Base-by-base conservation (phyloP, 37 sponge, comb jelly and placozoan genomes). In the Oopsacas minuta region DNA sequence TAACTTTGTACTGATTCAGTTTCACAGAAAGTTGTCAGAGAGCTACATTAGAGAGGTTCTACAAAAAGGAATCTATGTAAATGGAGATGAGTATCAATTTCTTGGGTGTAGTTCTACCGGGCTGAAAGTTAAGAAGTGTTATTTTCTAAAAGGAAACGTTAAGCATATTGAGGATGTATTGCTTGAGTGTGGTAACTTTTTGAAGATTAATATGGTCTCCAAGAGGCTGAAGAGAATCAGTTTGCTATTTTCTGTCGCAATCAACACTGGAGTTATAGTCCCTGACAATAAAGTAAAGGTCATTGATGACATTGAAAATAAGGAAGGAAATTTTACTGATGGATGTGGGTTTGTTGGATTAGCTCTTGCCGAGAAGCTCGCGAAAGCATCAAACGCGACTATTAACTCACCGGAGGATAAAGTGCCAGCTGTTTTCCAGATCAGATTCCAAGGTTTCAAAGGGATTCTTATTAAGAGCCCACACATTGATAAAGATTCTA, bases 51-150 rank as follows among this genome's bases (percentile, higher is more conserved):
- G 32, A 15, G 35, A 35, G 10, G 25, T 86, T 15, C 84, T 90
- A 25, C 0, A 25, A 12, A 17, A 39, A 39, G 88, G 88, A 0
- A 3, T 90, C 39, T 35, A 1, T 35, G 81, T 90, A 0, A 87
- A 87, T 83, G 91, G 91, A 22, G 82, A 83, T 34, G 84, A 85
- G 83, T 87, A 83, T 37, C 42, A 75, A 36, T 90, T 90, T 38
- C 81, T 90, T 39, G 92, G 92, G 23, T 89, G 92, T 38, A 91
- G 89, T 53, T 85, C 89, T 25, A 82, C 89, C 85, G 92, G 92
- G 0, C 20, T 91, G 38, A 91, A 85, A 52, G 37, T 52, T 0
- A 85, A 89, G 0, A 87, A 82, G n/a, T 91, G 92, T 75, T 91
- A 88, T 82, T 39, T 91, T 84, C 81, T 82, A 35, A 83, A 82